These are phyloP conservation scores for Plebejus anna DNA, from an alignment of 2,888 invertebrate genomes.

Conservation along the genomic window DNA sequence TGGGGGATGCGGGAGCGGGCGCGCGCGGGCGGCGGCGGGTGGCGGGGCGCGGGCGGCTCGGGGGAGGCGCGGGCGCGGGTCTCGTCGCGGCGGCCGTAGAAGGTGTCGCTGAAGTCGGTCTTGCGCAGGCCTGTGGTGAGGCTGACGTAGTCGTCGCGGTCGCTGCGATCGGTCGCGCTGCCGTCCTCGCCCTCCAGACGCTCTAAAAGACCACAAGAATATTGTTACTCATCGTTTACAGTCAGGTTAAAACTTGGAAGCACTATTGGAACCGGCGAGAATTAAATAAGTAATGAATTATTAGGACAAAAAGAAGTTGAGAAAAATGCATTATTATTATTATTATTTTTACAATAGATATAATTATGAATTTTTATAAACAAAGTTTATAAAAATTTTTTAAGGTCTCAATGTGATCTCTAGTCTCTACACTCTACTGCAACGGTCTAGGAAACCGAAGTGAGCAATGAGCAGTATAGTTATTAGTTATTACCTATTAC, in stretches of 20 bases:
- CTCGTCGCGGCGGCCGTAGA: constrained; percentile 76
- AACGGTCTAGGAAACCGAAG: too few relatives aligned
- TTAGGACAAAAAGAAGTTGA: background rate
- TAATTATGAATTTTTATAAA: too few relatives aligned
- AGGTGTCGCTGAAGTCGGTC: constrained; percentile 83
- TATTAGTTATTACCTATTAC: too few relatives aligned
- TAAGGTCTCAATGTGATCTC: background rate
- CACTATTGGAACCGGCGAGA: background rate
- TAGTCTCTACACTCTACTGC: background rate
- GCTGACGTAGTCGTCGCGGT: constrained; percentile 81
- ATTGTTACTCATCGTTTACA: background rate
- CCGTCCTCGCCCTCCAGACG: constrained; percentile 81
- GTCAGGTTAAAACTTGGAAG: background rate
- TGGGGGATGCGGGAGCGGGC: constrained; percentile 64
- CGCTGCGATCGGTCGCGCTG: constrained; percentile 63
- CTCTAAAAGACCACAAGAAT: constrained; percentile 66
- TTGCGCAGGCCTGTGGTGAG: constrained; percentile 85
- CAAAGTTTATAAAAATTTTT: background rate
- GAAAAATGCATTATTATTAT: background rate
- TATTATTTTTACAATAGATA: too few relatives aligned
- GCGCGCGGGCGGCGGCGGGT: constrained; percentile 61
- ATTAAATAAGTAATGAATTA: background rate
- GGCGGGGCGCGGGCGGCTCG: constrained; percentile 68
- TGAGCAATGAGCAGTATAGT: background rate
- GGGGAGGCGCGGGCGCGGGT: constrained; percentile 64